Evolutionary conservation across 1,140 invertebrate genomes (phyloP), one percentile per base, ranked within the genome.

Genomic region (Cylas formicarius): DNA sequence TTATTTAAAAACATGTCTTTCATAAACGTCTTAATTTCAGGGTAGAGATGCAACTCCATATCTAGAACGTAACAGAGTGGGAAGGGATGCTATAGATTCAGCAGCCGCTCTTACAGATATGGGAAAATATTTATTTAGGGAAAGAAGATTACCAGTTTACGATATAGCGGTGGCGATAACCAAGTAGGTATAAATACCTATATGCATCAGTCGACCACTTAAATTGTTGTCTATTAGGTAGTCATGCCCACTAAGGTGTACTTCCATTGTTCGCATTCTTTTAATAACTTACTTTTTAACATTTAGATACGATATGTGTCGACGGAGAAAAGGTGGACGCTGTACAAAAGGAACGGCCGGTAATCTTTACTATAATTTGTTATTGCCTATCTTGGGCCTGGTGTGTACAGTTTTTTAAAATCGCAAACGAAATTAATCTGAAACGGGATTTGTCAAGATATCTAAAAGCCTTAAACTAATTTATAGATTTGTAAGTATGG

Each of bases 281-380:
- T 16, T 14, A 11, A 33, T 43, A 22, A 17, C 18, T 14, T 22
- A 18, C 40, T 27, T 16, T 8, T 50, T 41, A 31, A 9, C 33
- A 48, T 57, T 41, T 84, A 93, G 89, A 84, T 91, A 90, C 76
- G 89, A 91, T 81, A 90, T 91, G 86, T 92, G 89, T 78, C 83
- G 88, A 67, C 81, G 88, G 72, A 79, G 88, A 69, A 91, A 90
- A 78, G 88, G 86, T 73, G 88, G 88, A 69, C 82, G 86, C 74
- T 93, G 89, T 77, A 91, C 88, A 70, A 90, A 90, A 78, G 88
- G 89, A 81, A 93, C 89, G 71, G 89, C 89, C 75, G 89, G 89
- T 93, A 91, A 61, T 55, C 44, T 29, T n/a, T n/a, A n/a, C n/a
- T n/a, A n/a, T n/a, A n/a, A n/a, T n/a, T n/a, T n/a, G n/a, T n/a